Evolutionary conservation across 2,888 invertebrate species (phyloP).

Genomic region (Chloroclysta siterata): DNA sequence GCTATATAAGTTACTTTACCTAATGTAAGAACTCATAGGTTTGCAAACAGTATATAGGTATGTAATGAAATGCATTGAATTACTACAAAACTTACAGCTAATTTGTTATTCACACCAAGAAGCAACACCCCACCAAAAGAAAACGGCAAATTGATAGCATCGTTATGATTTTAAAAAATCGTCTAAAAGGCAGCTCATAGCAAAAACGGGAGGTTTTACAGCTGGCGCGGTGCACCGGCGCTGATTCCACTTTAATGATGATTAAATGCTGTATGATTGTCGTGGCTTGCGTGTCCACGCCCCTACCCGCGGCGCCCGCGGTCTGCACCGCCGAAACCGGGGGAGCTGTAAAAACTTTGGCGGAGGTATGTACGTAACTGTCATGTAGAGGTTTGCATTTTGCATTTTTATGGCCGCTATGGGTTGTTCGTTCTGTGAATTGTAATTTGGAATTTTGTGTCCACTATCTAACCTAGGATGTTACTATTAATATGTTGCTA

Average conservation of each 20-base stretch:
- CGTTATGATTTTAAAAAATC: slow-evolving; percentile 54
- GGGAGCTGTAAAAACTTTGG: slow-evolving; percentile 38
- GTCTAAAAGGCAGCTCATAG: slow-evolving; percentile 47
- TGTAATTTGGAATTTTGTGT: neutral
- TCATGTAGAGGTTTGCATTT: slow-evolving; percentile 36
- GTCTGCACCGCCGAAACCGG: slow-evolving; percentile 35
- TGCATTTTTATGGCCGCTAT: slow-evolving; percentile 28
- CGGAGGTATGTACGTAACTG: slow-evolving; percentile 29
- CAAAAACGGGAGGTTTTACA: slow-evolving; percentile 64
- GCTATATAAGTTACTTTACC: too few species aligned
- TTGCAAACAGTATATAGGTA: too few species aligned
- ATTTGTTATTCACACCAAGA: slow-evolving; percentile 15
- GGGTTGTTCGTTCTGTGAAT: slow-evolving; percentile 8
- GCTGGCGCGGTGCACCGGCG: slow-evolving; percentile 55
- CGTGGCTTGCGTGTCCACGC: slow-evolving; percentile 62
- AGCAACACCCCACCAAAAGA: slow-evolving; percentile 18
- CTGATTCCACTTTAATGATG: slow-evolving; percentile 83
- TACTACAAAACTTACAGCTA: neutral
- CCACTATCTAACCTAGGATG: slow-evolving; percentile 4
- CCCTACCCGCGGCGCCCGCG: slow-evolving; percentile 28
- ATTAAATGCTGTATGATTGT: slow-evolving; percentile 82
- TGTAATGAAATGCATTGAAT: too few species aligned
- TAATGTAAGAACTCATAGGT: too few species aligned
- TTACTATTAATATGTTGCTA: too few species aligned
- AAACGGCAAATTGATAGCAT: slow-evolving; percentile 36